Base-by-base conservation (phyloP, 1,140 invertebrate species). In the Conus betulinus region DNA sequence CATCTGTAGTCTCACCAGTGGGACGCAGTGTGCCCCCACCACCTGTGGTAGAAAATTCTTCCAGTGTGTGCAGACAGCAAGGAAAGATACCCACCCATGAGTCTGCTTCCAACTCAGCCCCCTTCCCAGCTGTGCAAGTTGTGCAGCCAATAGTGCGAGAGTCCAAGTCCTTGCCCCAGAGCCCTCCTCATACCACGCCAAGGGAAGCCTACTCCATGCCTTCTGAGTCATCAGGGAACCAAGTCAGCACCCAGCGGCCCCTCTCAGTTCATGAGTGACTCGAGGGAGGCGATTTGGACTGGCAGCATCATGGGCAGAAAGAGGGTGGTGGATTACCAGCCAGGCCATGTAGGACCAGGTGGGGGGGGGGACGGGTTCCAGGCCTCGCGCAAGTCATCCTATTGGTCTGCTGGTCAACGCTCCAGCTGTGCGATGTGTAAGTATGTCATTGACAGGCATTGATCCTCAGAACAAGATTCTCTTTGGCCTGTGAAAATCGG, bases 1-100 rank as follows among this genome's bases (percentile, higher is more conserved):
- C 85, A 93, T 94, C 67, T 92, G n/a, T 92, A 85, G 92, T 94
- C n/a, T 93, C 93, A 39, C 93, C 71, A 91, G 91, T 20, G n/a
- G 91, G 71, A 83, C 90, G 90, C 15, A 91, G 89, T 60, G 84
- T 90, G 25, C 84, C 91, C 5, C 0, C 15, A 15, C 91, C 93
- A 11, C 92, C 92, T 0, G 90, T 93, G 53, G 81, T 92, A 8
- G 92, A n/a, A 91, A 81, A 92, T 92, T 67, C 91, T 91, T 71
- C 91, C 91, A 15, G 88, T 91, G 87, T 90, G 89, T 53, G 60
- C 84, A 25, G 88, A 89, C 51, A 83, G 82, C 8, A 83, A 83
- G 51, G 84, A 87, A 7, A 79, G 87, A 51, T 79, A 90, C 20
- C 60, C 85, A 39, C 27, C 83, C 74, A 39, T 87, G 76, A 67